Evolutionary conservation across 30 jellyfish, hydroid and myxozoan species (phyloP).

Genomic region (Aurelia sp.): DNA sequence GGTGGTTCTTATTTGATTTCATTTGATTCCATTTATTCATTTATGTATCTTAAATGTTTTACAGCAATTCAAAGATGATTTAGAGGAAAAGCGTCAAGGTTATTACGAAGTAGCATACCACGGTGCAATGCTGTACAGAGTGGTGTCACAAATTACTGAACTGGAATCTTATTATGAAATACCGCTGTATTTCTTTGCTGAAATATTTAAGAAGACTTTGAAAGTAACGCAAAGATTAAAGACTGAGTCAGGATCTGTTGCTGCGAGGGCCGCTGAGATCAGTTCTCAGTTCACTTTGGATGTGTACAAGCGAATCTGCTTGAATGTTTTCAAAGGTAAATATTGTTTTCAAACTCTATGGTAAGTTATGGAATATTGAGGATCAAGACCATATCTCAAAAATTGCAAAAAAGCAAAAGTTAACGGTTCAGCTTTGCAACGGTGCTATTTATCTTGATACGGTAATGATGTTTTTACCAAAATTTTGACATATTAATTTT

Average conservation of each 20-base stretch:
- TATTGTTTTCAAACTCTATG: too few relatives aligned
- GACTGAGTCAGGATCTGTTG: slow-evolving; percentile 53
- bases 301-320: slow-evolving; percentile 49
- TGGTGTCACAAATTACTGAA: slow-evolving; percentile 15
- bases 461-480: too few relatives aligned
- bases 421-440: too few relatives aligned
- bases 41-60: background rate
- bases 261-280: slow-evolving; percentile 72
- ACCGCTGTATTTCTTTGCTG: slow-evolving; percentile 56
- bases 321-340: slow-evolving; percentile 63
- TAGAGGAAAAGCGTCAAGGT: slow-evolving; percentile 40
- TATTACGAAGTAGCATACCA: slow-evolving; percentile 58
- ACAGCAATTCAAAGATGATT: slow-evolving; percentile 34
- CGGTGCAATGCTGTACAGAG: slow-evolving; percentile 26
- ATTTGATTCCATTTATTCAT: too few relatives aligned
- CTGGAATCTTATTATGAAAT: slow-evolving; percentile 49
- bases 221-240: slow-evolving; percentile 40
- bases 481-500: too few relatives aligned
- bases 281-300: slow-evolving; percentile 44
- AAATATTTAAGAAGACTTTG: slow-evolving; percentile 53
- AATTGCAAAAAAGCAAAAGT: too few relatives aligned
- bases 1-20: too few relatives aligned
- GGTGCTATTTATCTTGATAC: too few relatives aligned
- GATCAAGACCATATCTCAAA: too few relatives aligned
- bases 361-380: too few relatives aligned